A percentile compares a stretch with the other conserved stretches of the same genome.
Evolutionary conservation across 2,113 vertebrate species (phyloP).

Genomic region (Montifringilla adamsi): DNA sequence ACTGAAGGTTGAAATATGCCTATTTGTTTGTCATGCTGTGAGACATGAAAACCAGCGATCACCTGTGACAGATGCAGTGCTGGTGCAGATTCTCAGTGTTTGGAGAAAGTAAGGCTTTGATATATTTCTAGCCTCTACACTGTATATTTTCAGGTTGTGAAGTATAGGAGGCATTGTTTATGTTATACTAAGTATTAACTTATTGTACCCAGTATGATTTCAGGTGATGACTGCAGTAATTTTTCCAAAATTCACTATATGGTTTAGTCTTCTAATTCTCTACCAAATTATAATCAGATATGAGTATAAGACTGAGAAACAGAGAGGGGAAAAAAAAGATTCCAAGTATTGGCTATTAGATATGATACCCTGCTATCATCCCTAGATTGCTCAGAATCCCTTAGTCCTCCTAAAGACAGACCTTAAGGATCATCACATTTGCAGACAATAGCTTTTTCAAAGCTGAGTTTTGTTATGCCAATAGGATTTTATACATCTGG

Average conservation of each 20-base stretch:
- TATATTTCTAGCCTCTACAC: background rate
- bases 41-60: background rate
- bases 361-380: background rate
- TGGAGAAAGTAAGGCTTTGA: background rate
- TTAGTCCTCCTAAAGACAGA: background rate
- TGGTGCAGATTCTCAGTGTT: background rate
- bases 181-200: background rate
- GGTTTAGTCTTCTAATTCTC: background rate
- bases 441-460: background rate
- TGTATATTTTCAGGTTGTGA: background rate
- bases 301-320: background rate
- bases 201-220: background rate
- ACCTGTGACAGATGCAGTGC: background rate
- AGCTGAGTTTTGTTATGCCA: background rate
- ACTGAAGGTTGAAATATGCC: background rate
- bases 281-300: background rate
- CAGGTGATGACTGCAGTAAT: background rate
- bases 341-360: background rate
- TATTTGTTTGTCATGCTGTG: background rate
- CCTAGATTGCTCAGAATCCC: background rate
- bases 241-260: background rate
- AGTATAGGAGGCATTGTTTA: background rate
- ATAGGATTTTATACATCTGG: background rate
- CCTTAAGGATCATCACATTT: background rate
- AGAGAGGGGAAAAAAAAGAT: background rate